These are phyloP conservation scores for Pheosia gnoma DNA, from an alignment of 2,888 invertebrate genomes.

Conservation along the genomic window DNA sequence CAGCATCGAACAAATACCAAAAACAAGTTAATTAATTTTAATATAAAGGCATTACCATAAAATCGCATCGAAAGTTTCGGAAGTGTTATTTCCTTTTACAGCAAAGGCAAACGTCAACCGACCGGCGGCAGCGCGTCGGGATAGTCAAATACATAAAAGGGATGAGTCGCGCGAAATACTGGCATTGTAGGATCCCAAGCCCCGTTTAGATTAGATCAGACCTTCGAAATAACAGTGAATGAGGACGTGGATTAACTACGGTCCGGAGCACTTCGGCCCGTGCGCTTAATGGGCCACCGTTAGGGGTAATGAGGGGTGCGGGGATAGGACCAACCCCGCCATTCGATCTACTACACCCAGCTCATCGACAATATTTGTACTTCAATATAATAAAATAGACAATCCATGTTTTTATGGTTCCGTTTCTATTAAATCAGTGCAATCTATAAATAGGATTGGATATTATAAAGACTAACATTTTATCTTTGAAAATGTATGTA, in stretches of 20 bases:
- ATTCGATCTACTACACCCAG: conserved; percentile 48
- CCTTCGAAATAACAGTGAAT: conserved; percentile 84
- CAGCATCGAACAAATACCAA: conserved; percentile 6
- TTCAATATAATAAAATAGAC: conserved; percentile 37
- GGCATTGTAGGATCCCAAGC: conserved; percentile 81
- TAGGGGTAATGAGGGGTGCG: conserved; percentile 80
- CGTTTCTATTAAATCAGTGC: not conserved
- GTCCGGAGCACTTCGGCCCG: conserved; percentile 81
- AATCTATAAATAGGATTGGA: not conserved
- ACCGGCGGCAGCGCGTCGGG: conserved; percentile 59
- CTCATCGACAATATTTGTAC: conserved; percentile 53
- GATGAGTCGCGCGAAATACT: conserved; percentile 81
- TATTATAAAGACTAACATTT: not conserved
- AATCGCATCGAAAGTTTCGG: conserved; percentile 71
- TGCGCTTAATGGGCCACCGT: conserved; percentile 81
- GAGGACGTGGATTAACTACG: conserved; percentile 84
- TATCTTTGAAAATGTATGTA: conserved; percentile 2
- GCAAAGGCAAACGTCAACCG: conserved; percentile 72
- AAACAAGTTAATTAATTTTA: conserved; percentile 64
- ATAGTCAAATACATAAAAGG: conserved; percentile 82
- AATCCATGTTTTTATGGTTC: not conserved
- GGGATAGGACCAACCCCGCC: conserved; percentile 52
- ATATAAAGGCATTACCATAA: conserved; percentile 62
- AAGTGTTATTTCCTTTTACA: conserved; percentile 78
- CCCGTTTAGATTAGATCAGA: conserved; percentile 84